These are phyloP conservation scores for Hemiscyllium ocellatum DNA, from an alignment of 2,113 vertebrate genomes.

Conservation along the genomic window DNA sequence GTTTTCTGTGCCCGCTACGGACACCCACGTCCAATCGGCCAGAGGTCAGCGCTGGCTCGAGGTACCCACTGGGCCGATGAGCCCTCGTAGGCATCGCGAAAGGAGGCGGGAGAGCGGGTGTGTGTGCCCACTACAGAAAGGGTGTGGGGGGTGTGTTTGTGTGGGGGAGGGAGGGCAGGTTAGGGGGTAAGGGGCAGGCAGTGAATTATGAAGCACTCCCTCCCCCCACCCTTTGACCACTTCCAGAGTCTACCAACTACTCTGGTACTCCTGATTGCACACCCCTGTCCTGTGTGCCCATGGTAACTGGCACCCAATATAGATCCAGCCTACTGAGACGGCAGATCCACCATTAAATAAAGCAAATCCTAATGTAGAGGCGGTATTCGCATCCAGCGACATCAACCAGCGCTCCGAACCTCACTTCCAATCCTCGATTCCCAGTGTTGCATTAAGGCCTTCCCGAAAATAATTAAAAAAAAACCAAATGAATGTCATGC, in stretches of 20 bases:
- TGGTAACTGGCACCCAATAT: background rate
- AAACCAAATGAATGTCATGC: too few species aligned
- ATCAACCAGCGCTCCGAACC: background rate
- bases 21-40: background rate
- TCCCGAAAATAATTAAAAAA: too few species aligned
- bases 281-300: background rate
- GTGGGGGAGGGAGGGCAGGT: too few species aligned
- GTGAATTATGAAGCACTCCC: background rate
- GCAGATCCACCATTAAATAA: background rate
- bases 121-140: background rate
- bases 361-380: background rate
- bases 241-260: background rate
- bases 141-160: too few species aligned
- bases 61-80: too few species aligned
- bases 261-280: too few species aligned
- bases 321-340: background rate
- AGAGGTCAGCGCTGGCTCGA: background rate
- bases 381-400: background rate
- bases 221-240: background rate
- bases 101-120: background rate
- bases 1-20: too few species aligned
- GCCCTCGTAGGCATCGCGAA: background rate
- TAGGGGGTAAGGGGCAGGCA: too few species aligned
- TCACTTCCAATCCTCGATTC: background rate
- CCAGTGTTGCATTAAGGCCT: background rate